Evolutionary conservation across 2,888 invertebrate species (phyloP).

Genomic region (Leistus spinibarbis): DNA sequence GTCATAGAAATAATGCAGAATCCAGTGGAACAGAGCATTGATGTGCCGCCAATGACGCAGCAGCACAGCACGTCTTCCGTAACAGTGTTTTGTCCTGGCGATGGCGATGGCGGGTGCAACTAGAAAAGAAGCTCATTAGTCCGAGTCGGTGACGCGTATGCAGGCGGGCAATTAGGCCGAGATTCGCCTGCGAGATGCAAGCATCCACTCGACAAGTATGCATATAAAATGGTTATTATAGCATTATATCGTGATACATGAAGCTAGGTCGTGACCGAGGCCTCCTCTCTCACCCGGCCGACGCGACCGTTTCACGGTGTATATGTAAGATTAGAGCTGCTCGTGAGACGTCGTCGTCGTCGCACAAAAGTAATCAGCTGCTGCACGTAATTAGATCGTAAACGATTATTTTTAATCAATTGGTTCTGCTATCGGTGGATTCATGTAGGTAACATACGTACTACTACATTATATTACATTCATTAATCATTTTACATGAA

Average conservation of each 20-base stretch:
- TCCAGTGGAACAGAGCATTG: constrained; percentile 4
- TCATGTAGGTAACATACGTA: background rate
- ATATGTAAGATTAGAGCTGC: constrained; percentile 17
- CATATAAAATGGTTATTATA: constrained; percentile 38
- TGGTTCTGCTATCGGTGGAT: background rate
- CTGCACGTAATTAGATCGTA: constrained; percentile 6
- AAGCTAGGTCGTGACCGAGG: constrained; percentile 34
- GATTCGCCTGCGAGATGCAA: background rate
- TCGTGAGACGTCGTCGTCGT: constrained; percentile 21
- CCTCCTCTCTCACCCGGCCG: constrained; percentile 3
- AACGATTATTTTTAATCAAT: constrained; percentile 3
- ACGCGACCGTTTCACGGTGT: constrained; percentile 11
- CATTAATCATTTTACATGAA: background rate
- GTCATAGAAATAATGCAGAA: background rate
- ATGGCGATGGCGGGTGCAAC: background rate
- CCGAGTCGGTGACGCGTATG: background rate
- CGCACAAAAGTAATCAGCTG: constrained; percentile 9
- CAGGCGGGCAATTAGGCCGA: background rate
- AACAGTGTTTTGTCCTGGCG: background rate
- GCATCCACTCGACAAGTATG: constrained; percentile 22
- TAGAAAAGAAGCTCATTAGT: constrained; percentile 6
- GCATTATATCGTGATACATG: constrained; percentile 36
- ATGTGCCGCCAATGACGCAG: background rate
- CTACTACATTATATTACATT: background rate
- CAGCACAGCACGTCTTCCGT: background rate